Evolutionary conservation across 2,888 invertebrate species (phyloP), one percentile per base, ranked within the genome.

Genomic region (Dorcus hopei): DNA sequence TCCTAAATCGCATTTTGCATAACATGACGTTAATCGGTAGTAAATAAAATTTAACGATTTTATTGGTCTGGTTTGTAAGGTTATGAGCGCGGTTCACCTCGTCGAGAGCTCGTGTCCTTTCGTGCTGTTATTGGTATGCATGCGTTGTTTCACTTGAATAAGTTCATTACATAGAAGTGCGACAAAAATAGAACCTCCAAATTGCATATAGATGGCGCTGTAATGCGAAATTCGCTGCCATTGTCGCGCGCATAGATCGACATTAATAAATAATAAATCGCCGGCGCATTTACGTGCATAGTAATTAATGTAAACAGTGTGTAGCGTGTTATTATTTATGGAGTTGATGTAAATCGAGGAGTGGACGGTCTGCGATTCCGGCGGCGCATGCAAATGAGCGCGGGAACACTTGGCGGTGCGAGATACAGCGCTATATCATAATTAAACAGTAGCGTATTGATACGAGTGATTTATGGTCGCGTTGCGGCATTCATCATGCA

Each of bases 401-500:
- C 42, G 26, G 26, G 53, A 58, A 58, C 53, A 58, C 53, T 53
- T 58, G 53, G 53, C 53, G 53, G 58, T 53, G 54, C 54, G 49
- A 60, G 57, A 56, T 52, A 56, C 52, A 58, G 41, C 49, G 57
- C 52, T 64, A 65, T 61, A 65, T 65, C 61, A 64, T 65, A 64
- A 65, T 65, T 65, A 65, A 64, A 61, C 62, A 64, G 60, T 65
- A 61, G 62, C 61, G 61, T 65, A 65, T 64, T 55, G 65, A 63
- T 63, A 61, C 64, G 57, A 52, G 58, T 64, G 62, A 66, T 66
- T 66, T 64, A 64, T 66, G 57, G 54, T 61, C 26, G 49, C 49
- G 52, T 63, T 64, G 60, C 61, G 57, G 61, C 54, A 64, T 63
- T 59, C 54, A 61, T 61, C 65, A 63, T 65, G 52, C 56, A 56